Percentiles rank a stretch among this genome's conserved stretches.
These are phyloP conservation scores for Meandrusa payeni DNA, from an alignment of 2,888 invertebrate genomes.

Conservation along the genomic window DNA sequence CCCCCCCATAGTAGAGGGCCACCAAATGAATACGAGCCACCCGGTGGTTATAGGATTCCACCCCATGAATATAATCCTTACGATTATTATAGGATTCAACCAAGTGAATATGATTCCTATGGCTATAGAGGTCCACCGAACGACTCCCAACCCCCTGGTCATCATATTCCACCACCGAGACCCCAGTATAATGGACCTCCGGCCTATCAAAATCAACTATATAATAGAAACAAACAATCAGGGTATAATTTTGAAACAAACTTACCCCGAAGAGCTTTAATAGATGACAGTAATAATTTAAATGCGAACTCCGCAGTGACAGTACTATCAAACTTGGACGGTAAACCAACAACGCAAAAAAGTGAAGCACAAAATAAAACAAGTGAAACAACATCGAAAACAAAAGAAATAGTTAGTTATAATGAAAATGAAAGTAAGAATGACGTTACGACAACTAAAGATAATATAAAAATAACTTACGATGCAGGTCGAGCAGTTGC, in stretches of 20 bases:
- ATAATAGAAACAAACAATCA: not conserved
- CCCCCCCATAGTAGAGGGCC: slow-evolving; percentile 23
- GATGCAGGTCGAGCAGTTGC: slow-evolving; percentile 17
- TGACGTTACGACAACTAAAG: not conserved
- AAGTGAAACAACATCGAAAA: not conserved
- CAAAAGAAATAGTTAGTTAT: not conserved
- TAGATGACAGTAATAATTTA: not conserved
- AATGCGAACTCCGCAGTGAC: no score
- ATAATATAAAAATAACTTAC: slow-evolving; percentile 7
- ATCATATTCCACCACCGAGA: slow-evolving; percentile 6
- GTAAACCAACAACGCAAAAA: no score
- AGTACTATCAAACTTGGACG: no score
- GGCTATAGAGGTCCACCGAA: slow-evolving; percentile 23
- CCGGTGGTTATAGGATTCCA: slow-evolving; percentile 9
- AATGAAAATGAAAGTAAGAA: not conserved
- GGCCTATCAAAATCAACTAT: slow-evolving; percentile 3
- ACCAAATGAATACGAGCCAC: slow-evolving; percentile 13
- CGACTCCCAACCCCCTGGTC: slow-evolving; percentile 5
- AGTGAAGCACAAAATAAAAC: not conserved
- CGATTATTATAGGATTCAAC: slow-evolving; percentile 7
- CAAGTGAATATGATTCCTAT: slow-evolving; percentile 9
- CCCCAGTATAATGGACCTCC: slow-evolving; percentile 16
- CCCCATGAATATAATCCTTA: slow-evolving; percentile 9
- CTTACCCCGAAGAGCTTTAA: not conserved
- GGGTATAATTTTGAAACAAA: not conserved